Conservation (phyloP, 2,113 vertebrate species). For the Lasiurus cinereus region DNA sequence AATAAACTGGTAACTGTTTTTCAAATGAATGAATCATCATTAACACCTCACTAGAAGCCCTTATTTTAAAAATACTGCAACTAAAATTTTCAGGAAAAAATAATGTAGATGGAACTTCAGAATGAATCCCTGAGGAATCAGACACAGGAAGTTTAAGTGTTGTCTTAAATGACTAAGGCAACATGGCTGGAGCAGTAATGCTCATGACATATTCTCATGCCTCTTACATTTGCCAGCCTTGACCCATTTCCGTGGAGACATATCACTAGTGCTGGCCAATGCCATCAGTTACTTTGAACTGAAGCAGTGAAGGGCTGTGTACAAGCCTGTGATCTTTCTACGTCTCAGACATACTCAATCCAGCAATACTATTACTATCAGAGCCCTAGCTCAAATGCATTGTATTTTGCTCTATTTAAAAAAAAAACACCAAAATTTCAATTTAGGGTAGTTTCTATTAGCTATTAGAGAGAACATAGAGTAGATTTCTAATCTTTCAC, state of each 20-base stretch:
- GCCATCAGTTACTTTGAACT: background rate
- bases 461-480: background rate
- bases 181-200: background rate
- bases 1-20: background rate
- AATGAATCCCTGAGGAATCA: constrained; percentile 26
- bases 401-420: background rate
- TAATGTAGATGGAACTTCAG: background rate
- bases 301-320: background rate
- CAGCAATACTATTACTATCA: background rate
- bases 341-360: background rate
- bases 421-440: background rate
- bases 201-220: background rate
- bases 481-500: background rate
- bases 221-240: background rate
- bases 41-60: background rate
- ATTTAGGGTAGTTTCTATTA: background rate
- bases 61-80: constrained; percentile 3
- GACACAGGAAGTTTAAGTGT: background rate
- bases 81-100: background rate
- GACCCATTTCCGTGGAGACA: background rate
- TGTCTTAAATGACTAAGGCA: background rate
- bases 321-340: background rate
- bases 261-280: background rate
- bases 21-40: constrained; percentile 15
- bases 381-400: background rate